A percentile compares a stretch with the other conserved stretches of the same genome.
Evolutionary conservation across 23 tunicate species (phyloP).

Genomic region (Aplidium turbinatum): DNA sequence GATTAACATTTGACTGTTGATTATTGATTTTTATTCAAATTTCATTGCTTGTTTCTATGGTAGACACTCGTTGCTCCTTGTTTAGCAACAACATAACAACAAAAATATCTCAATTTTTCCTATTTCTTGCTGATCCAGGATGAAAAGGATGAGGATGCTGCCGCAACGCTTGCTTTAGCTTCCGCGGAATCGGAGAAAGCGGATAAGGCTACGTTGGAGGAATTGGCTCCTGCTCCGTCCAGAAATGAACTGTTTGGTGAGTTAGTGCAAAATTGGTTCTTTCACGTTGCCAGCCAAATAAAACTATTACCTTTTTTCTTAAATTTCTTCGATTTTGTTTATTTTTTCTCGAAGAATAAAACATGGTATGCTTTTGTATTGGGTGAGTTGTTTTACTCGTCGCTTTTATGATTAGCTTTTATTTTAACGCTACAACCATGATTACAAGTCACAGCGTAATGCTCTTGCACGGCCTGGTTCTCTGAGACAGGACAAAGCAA

Average conservation of each 20-base stretch:
- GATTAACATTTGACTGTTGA: neutral
- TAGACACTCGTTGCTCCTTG: neutral
- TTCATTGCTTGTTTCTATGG: neutral
- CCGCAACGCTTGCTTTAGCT: conserved; percentile 3
- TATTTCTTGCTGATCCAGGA: neutral
- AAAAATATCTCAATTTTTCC: neutral
- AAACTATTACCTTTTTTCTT: no score
- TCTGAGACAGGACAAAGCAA: no score
- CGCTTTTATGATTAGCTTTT: no score
- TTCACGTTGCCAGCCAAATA: neutral
- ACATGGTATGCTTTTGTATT: no score
- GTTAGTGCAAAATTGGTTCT: neutral
- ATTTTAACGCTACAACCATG: no score
- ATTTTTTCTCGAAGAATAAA: no score
- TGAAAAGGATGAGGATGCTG: conserved; percentile 10
- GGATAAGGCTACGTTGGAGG: conserved; percentile 38
- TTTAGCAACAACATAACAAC: no score
- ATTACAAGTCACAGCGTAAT: no score
- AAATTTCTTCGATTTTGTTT: no score
- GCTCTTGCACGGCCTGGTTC: no score
- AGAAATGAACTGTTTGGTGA: conserved; percentile 73
- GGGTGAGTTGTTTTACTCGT: no score
- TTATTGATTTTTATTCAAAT: neutral
- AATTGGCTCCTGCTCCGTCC: conserved; percentile 73
- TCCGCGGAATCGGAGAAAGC: conserved; percentile 2